These are phyloP conservation scores for Bombus waltoni DNA, from an alignment of 1,140 invertebrate species.

Conservation along the genomic window DNA sequence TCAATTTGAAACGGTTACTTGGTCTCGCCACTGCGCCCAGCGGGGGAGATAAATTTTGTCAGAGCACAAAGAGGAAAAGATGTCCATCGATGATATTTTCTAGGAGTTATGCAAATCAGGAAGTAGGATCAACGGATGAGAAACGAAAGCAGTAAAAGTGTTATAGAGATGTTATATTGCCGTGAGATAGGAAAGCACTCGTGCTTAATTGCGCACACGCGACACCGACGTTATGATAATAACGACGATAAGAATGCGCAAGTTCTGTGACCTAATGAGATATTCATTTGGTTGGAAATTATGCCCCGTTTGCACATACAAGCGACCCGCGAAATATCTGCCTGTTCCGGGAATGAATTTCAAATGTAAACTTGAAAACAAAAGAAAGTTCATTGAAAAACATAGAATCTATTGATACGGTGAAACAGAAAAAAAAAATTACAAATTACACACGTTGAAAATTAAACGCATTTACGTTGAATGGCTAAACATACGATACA, in stretches of 20 bases:
- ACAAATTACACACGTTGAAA: neutral
- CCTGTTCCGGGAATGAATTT: neutral
- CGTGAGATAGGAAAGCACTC: constrained; percentile 26
- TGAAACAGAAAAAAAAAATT: neutral
- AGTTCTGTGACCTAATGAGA: constrained; percentile 26
- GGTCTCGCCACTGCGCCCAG: neutral
- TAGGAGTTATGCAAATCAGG: constrained; percentile 4
- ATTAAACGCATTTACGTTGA: neutral
- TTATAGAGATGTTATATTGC: constrained; percentile 28
- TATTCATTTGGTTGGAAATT: neutral
- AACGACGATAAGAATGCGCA: constrained; percentile 25
- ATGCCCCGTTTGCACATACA: constrained; percentile 24
- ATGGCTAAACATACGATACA: neutral
- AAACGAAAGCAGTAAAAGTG: neutral
- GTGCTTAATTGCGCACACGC: constrained; percentile 33
- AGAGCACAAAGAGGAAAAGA: neutral
- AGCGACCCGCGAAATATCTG: neutral
- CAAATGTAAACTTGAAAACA: neutral
- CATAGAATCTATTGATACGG: neutral
- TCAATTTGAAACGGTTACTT: neutral
- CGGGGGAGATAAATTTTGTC: neutral
- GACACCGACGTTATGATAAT: constrained; percentile 23
- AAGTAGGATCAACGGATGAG: neutral
- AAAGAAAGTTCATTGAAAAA: neutral
- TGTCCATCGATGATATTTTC: neutral